Percentiles rank a stretch among this genome's conserved stretches.
phyloP scores from a whole-genome alignment of 2,888 invertebrate genomes.

The Tolmerus cingulatus region DNA sequence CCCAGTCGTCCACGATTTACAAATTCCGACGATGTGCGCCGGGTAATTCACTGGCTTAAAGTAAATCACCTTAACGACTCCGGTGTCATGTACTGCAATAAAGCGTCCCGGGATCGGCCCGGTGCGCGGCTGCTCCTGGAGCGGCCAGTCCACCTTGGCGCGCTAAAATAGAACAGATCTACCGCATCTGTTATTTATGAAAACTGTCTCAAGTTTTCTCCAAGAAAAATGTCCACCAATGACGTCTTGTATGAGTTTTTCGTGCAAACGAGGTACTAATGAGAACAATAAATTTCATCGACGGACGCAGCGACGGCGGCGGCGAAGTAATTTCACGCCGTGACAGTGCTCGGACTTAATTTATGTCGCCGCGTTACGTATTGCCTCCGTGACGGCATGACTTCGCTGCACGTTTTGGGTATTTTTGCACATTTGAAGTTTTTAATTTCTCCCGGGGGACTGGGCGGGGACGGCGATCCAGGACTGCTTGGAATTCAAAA shows the following conservation, averaged over 20 bases:
- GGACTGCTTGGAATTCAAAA: not conserved
- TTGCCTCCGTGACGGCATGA: conserved; percentile 3
- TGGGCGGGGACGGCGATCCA: not conserved
- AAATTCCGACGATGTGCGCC: conserved; percentile 11
- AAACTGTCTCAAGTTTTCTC: conserved; percentile 24
- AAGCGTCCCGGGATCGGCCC: not conserved
- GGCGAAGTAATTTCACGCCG: conserved; percentile 33
- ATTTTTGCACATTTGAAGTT: not conserved
- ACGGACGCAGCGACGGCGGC: not conserved
- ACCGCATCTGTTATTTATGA: conserved; percentile 39
- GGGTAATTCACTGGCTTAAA: conserved; percentile 12
- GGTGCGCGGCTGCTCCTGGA: conserved; percentile 6
- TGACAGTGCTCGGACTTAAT: conserved; percentile 10
- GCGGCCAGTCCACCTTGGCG: not conserved
- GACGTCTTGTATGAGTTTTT: conserved; percentile 42
- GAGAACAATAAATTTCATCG: conserved; percentile 37
- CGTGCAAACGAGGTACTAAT: conserved; percentile 42
- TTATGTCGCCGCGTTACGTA: conserved; percentile 5
- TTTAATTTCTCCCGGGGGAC: not conserved
- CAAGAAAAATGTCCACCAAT: conserved; percentile 31
- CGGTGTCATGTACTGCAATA: not conserved
- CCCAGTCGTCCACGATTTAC: not conserved
- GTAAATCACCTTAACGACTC: conserved; percentile 27
- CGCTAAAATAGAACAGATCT: conserved; percentile 5
- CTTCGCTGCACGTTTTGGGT: not conserved